Conservation (phyloP, 1,140 invertebrate species). For the Zaprionus ghesquierei region DNA sequence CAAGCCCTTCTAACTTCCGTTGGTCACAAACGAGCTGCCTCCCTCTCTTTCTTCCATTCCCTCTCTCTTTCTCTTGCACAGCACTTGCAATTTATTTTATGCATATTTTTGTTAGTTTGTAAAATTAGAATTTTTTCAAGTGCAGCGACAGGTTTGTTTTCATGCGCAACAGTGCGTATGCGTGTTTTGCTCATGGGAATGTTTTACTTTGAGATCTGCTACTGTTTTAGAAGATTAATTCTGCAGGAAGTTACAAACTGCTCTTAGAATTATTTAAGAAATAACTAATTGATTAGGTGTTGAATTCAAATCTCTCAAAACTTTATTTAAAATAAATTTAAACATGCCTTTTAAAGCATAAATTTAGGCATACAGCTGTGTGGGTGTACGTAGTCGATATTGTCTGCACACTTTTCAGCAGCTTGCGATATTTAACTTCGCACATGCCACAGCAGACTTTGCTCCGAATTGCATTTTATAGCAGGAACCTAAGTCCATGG, state of each 20-base stretch:
- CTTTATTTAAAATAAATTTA: not conserved
- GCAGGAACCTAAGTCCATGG: constrained; percentile 39
- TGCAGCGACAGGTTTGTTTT: constrained; percentile 19
- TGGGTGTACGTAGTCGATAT: not conserved
- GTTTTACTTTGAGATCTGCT: not conserved
- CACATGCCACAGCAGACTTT: constrained; percentile 27
- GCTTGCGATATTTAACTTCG: constrained; percentile 15
- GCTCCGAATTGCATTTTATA: constrained; percentile 39
- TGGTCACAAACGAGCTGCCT: not conserved
- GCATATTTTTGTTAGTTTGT: constrained; percentile 63
- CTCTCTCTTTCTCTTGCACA: not conserved
- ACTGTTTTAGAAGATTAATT: no score
- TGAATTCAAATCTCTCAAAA: no score
- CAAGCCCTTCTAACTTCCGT: constrained; percentile 4
- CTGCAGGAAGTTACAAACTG: no score
- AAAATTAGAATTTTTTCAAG: constrained; percentile 54
- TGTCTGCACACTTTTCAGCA: not conserved
- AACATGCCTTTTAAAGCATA: not conserved
- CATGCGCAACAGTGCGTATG: constrained; percentile 51
- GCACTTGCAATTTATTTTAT: constrained; percentile 53
- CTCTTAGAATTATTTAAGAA: no score
- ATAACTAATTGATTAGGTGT: no score
- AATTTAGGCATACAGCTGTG: not conserved
- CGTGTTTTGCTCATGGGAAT: constrained; percentile 21
- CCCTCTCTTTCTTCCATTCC: not conserved